Base-by-base conservation (phyloP, 2,888 invertebrate species). In the Caenorhabditis plicata region DNA sequence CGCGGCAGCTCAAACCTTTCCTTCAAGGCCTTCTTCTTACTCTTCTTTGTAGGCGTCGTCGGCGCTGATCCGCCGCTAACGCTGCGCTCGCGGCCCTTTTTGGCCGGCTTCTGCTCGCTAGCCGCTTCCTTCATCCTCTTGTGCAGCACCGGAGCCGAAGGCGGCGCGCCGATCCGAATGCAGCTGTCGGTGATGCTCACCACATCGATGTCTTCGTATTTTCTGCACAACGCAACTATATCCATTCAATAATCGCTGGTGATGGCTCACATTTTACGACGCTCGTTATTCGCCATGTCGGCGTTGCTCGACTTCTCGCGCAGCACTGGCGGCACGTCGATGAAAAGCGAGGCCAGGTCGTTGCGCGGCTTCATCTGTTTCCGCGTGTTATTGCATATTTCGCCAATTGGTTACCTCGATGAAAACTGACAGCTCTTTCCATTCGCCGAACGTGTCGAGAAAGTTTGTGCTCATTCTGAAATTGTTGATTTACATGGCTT, bases 291-390 rank as follows among this genome's bases (percentile, higher is more conserved):
- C 17, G 50, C 46, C 23, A 15, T 39, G 2, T 39, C 42, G 9
- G 22, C 48, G 2, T 32, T n/a, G n/a, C n/a, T 17, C 27, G 22
- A 35, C 35, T 65, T 64, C 20, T 60, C 60, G 11, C 53, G 41
- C 19, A 53, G 51, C 15, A 43, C 51, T 5, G 62, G 67, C 19
- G 75, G 69, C 35, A 70, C 69, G 40, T 72, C 72, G 31, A 75
- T 55, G 47, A 73, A 68, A 35, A 68, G 40, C n/a, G 71, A 70
- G 1, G 75, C 76, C 19, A 63, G 36, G 13, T 71, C 71, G 20
- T 41, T 50, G 5, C 68, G 49, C 25, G 76, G 75, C 42, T 76
- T 76, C 57, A 71, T 39, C 71, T 55, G 43, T 2, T n/a, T 23
- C 33, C 15, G 11, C 7, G 8, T 23, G 13, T 42, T 43, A 20